Evolutionary conservation across 1,140 invertebrate species (phyloP).

Genomic region (Bombus haemorrhoidalis): DNA sequence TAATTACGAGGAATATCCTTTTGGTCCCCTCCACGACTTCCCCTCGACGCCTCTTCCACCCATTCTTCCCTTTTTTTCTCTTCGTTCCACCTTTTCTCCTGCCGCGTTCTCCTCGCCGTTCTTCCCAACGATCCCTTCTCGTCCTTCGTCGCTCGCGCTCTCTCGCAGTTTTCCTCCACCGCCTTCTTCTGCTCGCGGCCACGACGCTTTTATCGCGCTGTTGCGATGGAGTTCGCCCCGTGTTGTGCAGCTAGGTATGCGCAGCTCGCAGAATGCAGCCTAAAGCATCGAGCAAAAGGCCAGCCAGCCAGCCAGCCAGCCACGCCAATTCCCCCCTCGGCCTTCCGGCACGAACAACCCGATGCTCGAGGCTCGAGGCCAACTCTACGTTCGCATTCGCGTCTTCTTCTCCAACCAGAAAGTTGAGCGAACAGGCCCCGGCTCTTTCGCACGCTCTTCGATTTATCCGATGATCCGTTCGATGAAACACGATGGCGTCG

Average conservation of each 20-base stretch:
- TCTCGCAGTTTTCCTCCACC: background rate
- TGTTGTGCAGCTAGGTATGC: conserved; percentile 10
- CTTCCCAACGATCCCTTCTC: background rate
- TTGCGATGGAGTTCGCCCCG: conserved; percentile 10
- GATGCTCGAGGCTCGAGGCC: background rate
- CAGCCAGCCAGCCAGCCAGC: conserved; percentile 32
- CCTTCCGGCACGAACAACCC: background rate
- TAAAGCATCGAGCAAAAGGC: conserved; percentile 15
- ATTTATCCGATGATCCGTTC: background rate
- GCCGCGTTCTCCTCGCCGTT: conserved; percentile 29
- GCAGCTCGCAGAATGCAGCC: background rate
- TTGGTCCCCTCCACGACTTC: conserved; percentile 40
- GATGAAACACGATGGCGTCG: background rate
- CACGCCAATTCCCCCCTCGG: conserved; percentile 27
- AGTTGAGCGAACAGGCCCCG: background rate
- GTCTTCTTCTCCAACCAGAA: background rate
- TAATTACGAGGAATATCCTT: conserved; percentile 78
- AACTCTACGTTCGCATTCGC: background rate
- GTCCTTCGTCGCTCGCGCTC: background rate
- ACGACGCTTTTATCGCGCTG: conserved; percentile 13
- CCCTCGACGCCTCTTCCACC: conserved; percentile 11
- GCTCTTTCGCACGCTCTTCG: background rate
- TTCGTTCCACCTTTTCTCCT: background rate
- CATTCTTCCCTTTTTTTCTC: background rate
- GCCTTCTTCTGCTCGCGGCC: background rate